A percentile compares a stretch with the other conserved stretches of the same genome.
Conservation (phyloP, 2,113 vertebrate genomes). For the Cygnus buccinator region DNA sequence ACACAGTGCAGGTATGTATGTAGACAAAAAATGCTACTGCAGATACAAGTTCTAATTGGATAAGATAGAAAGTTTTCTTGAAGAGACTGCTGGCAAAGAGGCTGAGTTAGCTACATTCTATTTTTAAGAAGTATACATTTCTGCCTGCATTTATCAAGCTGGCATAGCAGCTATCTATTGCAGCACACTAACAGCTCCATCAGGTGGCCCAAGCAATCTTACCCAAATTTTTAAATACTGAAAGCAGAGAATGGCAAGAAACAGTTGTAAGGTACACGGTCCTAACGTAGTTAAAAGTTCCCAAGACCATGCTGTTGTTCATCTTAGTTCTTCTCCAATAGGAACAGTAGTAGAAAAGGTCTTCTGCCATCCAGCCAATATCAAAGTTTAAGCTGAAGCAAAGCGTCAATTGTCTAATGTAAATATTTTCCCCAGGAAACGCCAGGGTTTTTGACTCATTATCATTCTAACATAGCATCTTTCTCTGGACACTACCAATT, state of each 20-base stretch:
- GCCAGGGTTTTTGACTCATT: no score
- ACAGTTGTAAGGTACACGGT: background rate
- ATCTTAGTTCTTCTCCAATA: background rate
- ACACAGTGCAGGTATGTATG: rapidly evolving
- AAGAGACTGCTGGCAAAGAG: background rate
- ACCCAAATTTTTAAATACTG: background rate
- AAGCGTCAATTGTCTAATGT: background rate
- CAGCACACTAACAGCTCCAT: no score
- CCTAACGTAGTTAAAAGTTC: background rate
- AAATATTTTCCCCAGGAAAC: background rate
- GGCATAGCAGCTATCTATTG: background rate
- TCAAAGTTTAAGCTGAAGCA: background rate
- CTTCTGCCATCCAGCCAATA: background rate
- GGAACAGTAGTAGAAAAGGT: background rate
- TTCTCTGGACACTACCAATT: background rate
- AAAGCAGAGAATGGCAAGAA: background rate
- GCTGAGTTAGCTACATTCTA: background rate
- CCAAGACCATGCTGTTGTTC: background rate
- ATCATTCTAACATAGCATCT: background rate
- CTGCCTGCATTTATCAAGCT: no score
- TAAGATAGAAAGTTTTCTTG: background rate
- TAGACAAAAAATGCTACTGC: no score
- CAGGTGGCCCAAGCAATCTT: no score
- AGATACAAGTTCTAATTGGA: background rate
- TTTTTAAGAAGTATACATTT: background rate